A percentile compares a stretch with the other conserved stretches of the same genome.
Conservation (phyloP, 2,888 invertebrate genomes). For the Xylota segnis region DNA sequence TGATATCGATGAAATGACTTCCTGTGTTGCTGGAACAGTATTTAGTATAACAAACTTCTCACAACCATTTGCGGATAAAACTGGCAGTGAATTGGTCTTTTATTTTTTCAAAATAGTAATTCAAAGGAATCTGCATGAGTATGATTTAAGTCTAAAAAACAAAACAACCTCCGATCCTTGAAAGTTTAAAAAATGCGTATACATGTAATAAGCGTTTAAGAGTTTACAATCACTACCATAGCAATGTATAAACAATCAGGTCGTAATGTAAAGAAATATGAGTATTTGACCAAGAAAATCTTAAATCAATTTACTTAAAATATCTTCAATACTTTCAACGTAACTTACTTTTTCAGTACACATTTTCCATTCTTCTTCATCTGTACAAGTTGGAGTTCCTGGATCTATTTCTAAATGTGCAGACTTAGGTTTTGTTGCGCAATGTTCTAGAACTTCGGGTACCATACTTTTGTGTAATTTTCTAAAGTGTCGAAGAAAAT, state of each 20-base stretch:
- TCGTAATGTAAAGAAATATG: too few species aligned
- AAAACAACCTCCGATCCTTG: too few species aligned
- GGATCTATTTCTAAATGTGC: slow-evolving; percentile 10
- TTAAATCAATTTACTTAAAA: slow-evolving; percentile 15
- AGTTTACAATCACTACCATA: neutral
- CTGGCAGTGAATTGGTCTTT: too few species aligned
- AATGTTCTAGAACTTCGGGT: slow-evolving; percentile 55
- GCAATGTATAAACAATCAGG: neutral
- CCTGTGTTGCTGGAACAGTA: too few species aligned
- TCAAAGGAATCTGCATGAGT: too few species aligned
- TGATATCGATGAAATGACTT: too few species aligned
- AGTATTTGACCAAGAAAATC: neutral
- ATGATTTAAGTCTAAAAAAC: too few species aligned
- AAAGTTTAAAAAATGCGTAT: too few species aligned
- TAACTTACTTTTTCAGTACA: slow-evolving; percentile 1
- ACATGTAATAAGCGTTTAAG: too few species aligned
- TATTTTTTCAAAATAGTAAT: too few species aligned
- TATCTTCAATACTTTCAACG: slow-evolving; percentile 13
- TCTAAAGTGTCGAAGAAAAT: slow-evolving; percentile 82
- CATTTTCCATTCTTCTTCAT: slow-evolving; percentile 3
- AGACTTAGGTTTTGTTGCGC: slow-evolving; percentile 8
- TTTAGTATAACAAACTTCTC: too few species aligned
- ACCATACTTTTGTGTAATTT: slow-evolving; percentile 81
- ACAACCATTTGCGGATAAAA: too few species aligned
- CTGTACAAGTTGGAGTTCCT: neutral